These are phyloP conservation scores for Bucco capensis DNA, from an alignment of 2,113 vertebrate species.

Conservation along the genomic window DNA sequence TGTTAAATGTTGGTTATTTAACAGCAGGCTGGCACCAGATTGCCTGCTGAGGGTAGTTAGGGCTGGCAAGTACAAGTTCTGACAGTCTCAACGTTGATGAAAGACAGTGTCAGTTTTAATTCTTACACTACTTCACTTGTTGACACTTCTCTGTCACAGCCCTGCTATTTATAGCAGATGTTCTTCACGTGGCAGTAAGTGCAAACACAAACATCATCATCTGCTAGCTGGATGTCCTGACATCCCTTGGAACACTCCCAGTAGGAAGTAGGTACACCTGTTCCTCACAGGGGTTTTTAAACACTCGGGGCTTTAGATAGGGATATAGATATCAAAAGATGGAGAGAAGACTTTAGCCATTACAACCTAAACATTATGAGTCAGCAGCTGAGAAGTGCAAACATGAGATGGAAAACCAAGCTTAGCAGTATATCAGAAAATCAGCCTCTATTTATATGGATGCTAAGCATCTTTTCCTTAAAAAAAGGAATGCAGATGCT, in stretches of 20 bases:
- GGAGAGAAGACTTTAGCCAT: not conserved
- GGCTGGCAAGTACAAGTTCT: conserved; percentile 57
- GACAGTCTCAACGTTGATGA: conserved; percentile 63
- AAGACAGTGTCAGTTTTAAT: conserved; percentile 54
- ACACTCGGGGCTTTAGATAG: not conserved
- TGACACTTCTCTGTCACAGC: conserved; percentile 11
- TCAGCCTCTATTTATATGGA: not conserved
- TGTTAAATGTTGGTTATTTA: conserved; percentile 73
- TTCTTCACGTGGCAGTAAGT: not conserved
- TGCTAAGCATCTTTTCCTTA: not conserved
- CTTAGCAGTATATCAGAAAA: not conserved
- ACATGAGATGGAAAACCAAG: fast-evolving
- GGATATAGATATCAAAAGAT: not conserved
- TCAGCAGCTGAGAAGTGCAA: not conserved
- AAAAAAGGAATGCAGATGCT: not conserved
- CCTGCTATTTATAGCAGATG: not conserved
- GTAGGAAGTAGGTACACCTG: not conserved
- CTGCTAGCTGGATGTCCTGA: not conserved
- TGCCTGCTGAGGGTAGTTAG: conserved; percentile 64
- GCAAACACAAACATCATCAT: not conserved
- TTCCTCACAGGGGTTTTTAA: not conserved
- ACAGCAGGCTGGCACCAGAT: conserved; percentile 72
- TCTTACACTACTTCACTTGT: conserved; percentile 42
- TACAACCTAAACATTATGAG: not conserved
- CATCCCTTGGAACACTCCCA: not conserved